Evolutionary conservation across 2,888 invertebrate genomes (phyloP), one percentile per base, ranked within the genome.

Genomic region (Fragum sueziense): DNA sequence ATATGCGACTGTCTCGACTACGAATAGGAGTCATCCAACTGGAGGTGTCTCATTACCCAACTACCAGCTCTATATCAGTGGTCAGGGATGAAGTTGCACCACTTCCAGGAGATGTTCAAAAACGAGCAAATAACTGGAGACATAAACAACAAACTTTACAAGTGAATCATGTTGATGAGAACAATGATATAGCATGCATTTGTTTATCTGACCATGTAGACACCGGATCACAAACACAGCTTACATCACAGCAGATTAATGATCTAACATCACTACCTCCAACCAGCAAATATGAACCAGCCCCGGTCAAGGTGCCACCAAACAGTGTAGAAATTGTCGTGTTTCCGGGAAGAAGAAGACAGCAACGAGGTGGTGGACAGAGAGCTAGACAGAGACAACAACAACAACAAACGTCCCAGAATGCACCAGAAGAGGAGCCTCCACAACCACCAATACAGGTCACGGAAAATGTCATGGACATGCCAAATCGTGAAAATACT

Each of bases 401-500:
- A 20, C 37, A 65, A 2, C 14, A 22, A 20, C 57, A 57, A 57
- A 20, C 17, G 37, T n/a, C n/a, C n/a, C 54, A 22, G 1, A 57
- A 7, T 3, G 25, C 70, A 9, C 2, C 11, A 22, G 54, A 31
- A 3, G 54, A 33, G 22, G n/a, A 29, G 2, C 22, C 20, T 20
- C 41, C 27, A 20, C 54, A 33, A 29, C 17, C 25, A 57, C 71
- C 70, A 9, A 37, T 54, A 27, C 65, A 65, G 37, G 74, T 70
- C 4, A 69, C 73, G 33, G 70, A 74, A 25, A 61, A 51, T 31
- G 61, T 22, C 3, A n/a, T 11, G 0, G 57, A 62, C n/a, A 67
- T 41, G 27, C 74, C 79, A n/a, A 47, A 70, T 20, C 33, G 47
- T 6, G 74, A 74, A n/a, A 29, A n/a, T 7, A 27, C 71, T 2